Percentiles rank a stretch among this genome's conserved stretches.
phyloP scores from a whole-genome alignment of 35 echinoderm and acorn worm species.

The Hemicentrotus pulcherrimus region DNA sequence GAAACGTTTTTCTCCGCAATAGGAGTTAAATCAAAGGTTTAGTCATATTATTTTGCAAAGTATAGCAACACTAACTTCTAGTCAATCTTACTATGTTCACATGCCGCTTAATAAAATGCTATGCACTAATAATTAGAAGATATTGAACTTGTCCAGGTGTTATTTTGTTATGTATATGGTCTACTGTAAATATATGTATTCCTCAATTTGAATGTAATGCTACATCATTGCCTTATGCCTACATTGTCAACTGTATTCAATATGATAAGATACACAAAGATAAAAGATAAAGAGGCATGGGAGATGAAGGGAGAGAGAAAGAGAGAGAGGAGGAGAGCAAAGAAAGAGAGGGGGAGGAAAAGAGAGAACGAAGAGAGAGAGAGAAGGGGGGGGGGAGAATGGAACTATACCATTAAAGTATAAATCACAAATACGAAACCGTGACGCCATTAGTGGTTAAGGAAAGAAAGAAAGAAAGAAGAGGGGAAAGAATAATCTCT shows the following conservation, averaged over 20 bases:
- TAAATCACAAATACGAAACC: too few species aligned
- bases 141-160: not conserved
- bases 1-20: too few species aligned
- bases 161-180: not conserved
- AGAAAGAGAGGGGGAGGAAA: not conserved
- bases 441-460: too few species aligned
- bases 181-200: not conserved
- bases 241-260: too few species aligned
- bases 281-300: not conserved
- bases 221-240: too few species aligned
- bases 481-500: too few species aligned
- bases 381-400: not conserved
- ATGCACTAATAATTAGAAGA: not conserved
- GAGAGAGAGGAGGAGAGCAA: not conserved
- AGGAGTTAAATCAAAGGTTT: not conserved
- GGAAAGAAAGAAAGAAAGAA: too few species aligned
- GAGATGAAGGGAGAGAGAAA: not conserved
- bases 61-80: not conserved
- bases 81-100: not conserved
- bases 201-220: not conserved
- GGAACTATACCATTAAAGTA: too few species aligned
- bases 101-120: constrained; percentile 15
- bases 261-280: too few species aligned
- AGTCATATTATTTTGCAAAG: not conserved
- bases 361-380: not conserved